Evolutionary conservation across 2,113 vertebrate species (phyloP).

Genomic region (Xenus cinereus): DNA sequence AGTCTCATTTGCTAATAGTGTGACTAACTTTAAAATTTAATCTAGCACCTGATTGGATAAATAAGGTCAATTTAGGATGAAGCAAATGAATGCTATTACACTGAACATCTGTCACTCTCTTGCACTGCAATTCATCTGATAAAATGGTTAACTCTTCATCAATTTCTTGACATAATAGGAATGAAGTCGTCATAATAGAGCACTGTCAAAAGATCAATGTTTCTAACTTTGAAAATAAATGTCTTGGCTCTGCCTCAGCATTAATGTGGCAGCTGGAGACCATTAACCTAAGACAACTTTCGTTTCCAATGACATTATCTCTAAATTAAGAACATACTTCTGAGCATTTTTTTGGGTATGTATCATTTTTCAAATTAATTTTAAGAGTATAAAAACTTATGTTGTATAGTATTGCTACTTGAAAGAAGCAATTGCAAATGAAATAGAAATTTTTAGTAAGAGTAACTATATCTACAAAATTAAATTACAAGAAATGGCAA

Average conservation of each 20-base stretch:
- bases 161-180: constrained; percentile 49
- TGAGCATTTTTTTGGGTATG: neutral
- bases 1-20: neutral
- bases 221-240: constrained; percentile 69
- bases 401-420: neutral
- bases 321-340: constrained; percentile 15
- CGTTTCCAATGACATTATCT: constrained; percentile 58
- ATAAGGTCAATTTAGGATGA: constrained; percentile 4
- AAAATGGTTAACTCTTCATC: constrained; percentile 36
- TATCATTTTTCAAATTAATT: neutral
- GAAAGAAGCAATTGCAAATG: neutral
- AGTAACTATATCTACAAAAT: neutral
- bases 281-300: constrained; percentile 66
- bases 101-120: constrained; percentile 20
- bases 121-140: neutral
- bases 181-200: constrained; percentile 54
- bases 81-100: neutral
- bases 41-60: constrained; percentile 7
- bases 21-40: constrained; percentile 16
- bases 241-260: constrained; percentile 65
- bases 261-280: constrained; percentile 68
- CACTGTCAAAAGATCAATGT: constrained; percentile 53
- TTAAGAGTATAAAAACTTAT: neutral
- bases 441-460: neutral
- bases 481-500: neutral